Conservation (phyloP, 2,888 invertebrate genomes). For the Brachyptera putata region DNA sequence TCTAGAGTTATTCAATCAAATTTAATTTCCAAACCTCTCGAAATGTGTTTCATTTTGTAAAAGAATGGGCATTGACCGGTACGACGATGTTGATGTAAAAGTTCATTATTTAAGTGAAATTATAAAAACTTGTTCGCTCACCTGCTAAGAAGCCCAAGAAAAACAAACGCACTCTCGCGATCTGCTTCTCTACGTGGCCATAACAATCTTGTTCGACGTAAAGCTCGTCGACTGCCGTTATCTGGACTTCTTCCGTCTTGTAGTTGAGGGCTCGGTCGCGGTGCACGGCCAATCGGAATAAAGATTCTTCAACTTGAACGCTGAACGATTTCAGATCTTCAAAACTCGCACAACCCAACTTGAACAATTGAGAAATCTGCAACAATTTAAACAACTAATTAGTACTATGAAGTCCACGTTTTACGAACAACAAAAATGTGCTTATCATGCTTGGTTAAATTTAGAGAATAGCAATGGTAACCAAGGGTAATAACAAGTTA, state of each 20-base stretch:
- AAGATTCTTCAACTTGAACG: conserved; percentile 84
- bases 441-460: no score
- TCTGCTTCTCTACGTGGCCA: conserved; percentile 81
- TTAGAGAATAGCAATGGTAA: no score
- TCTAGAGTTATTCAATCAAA: no score
- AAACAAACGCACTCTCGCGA: conserved; percentile 91
- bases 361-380: conserved; percentile 88
- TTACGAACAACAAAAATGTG: no score
- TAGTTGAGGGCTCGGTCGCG: conserved; percentile 85
- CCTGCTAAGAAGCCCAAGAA: conserved; percentile 94
- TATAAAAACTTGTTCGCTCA: conserved; percentile 40
- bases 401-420: no score
- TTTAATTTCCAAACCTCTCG: no score
- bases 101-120: no score
- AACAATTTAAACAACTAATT: no score
- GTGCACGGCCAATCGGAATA: conserved; percentile 80
- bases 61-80: no score
- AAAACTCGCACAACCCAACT: conserved; percentile 84
- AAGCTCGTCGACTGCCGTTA: conserved; percentile 88
- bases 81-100: no score
- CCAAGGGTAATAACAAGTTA: no score
- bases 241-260: conserved; percentile 94
- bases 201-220: conserved; percentile 83
- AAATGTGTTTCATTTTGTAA: no score
- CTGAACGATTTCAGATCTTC: conserved; percentile 92